Conservation (phyloP, 2,113 vertebrate species). For the Osmerus mordax region DNA sequence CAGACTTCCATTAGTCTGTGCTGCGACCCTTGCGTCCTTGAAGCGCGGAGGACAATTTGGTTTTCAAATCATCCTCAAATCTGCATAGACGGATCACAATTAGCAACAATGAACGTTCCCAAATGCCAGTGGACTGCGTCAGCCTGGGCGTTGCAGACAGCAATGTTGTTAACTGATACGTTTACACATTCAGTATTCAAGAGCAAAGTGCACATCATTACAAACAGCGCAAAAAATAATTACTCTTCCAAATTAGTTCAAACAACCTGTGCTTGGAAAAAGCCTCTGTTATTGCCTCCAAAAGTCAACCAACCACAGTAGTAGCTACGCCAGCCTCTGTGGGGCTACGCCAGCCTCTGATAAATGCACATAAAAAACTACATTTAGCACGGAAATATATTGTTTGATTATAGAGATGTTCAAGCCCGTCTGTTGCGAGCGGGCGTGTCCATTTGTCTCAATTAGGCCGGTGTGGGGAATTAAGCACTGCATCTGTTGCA, state of each 20-base stretch:
- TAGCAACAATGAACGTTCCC: conserved; percentile 32
- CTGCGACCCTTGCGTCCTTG: conserved; percentile 29
- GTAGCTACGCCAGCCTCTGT: no score
- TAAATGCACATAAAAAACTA: background rate
- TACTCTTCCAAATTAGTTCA: conserved; percentile 25
- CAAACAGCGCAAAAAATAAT: conserved; percentile 32
- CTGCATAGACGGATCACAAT: conserved; percentile 48
- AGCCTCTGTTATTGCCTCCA: background rate
- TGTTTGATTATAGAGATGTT: conserved; percentile 42
- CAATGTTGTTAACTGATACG: background rate
- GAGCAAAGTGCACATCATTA: conserved; percentile 40
- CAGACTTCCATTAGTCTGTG: conserved; percentile 7
- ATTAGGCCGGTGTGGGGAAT: conserved; percentile 62
- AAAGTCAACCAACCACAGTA: background rate
- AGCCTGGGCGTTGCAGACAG: conserved; percentile 21
- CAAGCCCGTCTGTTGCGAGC: conserved; percentile 54
- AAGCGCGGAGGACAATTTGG: conserved; percentile 30
- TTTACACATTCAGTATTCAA: conserved; percentile 25
- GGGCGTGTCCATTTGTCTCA: conserved; percentile 62
- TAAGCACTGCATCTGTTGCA: conserved; percentile 64
- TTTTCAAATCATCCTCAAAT: conserved; percentile 39
- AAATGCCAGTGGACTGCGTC: conserved; percentile 45
- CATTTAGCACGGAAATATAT: conserved; percentile 46
- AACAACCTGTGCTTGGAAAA: background rate
- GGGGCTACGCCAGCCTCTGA: background rate